Evolutionary conservation across 2,888 invertebrate genomes (phyloP).

Genomic region (Barypeithes pellucidus): DNA sequence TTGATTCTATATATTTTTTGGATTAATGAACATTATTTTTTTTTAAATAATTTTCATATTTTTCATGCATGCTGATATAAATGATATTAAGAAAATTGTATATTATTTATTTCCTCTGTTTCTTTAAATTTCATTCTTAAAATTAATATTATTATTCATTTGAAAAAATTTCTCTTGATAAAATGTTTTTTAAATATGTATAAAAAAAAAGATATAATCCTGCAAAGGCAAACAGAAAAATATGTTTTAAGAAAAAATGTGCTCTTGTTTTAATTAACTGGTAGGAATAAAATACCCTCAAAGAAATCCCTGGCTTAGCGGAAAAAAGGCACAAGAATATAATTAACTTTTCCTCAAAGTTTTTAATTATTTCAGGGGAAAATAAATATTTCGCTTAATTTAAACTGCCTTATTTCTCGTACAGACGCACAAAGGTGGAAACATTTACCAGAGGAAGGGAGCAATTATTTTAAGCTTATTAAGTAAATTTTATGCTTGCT

Average conservation of each 20-base stretch:
- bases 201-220: too few species aligned
- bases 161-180: not conserved
- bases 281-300: not conserved
- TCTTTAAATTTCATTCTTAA: too few species aligned
- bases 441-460: not conserved
- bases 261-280: slow-evolving; percentile 18
- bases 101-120: too few species aligned
- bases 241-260: not conserved
- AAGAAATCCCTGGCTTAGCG: not conserved
- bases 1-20: too few species aligned
- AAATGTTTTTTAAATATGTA: not conserved
- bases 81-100: too few species aligned
- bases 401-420: not conserved
- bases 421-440: not conserved
- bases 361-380: not conserved
- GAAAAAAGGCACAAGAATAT: not conserved
- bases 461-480: too few species aligned
- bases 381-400: not conserved
- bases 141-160: not conserved
- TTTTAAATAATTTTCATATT: too few species aligned
- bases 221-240: not conserved
- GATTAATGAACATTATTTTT: too few species aligned
- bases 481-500: not conserved
- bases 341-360: slow-evolving; percentile 1
- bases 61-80: too few species aligned